phyloP scores from a whole-genome alignment of 2,888 invertebrate genomes.

The Ophion obscuratus region DNA sequence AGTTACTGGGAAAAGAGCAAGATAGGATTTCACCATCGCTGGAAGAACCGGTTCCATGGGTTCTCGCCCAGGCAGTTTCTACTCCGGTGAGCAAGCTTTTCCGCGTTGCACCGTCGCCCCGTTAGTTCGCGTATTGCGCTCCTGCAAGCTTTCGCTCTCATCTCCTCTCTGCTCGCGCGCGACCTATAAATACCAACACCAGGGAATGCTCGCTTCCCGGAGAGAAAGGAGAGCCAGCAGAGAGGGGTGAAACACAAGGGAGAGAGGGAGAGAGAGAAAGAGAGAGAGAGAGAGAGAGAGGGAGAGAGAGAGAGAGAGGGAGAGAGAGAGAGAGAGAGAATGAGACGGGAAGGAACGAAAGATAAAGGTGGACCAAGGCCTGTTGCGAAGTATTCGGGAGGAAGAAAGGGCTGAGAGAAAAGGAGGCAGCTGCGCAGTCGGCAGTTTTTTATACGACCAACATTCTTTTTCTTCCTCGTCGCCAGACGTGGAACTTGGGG shows the following conservation, averaged over 20 bases:
- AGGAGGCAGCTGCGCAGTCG: slow-evolving; percentile 27
- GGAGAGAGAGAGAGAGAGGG: slow-evolving; percentile 45
- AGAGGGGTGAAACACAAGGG: slow-evolving; percentile 12
- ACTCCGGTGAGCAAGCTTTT: slow-evolving; percentile 74
- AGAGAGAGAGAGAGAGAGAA: slow-evolving; percentile 36
- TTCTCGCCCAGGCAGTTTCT: slow-evolving; percentile 74
- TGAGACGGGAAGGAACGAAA: slow-evolving; percentile 55
- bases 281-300: slow-evolving; percentile 33
- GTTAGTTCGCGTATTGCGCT: slow-evolving; percentile 54
- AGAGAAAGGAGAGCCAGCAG: background rate
- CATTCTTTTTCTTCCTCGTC: slow-evolving; percentile 39
- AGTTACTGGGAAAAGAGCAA: slow-evolving; percentile 26
- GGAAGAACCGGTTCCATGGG: slow-evolving; percentile 74
- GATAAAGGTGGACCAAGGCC: slow-evolving; percentile 62
- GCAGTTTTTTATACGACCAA: slow-evolving; percentile 58
- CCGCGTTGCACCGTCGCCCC: slow-evolving; percentile 49
- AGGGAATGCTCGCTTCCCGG: slow-evolving; percentile 15
- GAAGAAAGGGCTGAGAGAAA: slow-evolving; percentile 42
- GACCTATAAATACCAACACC: slow-evolving; percentile 78
- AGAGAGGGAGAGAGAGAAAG: slow-evolving; percentile 36
- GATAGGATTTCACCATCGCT: slow-evolving; percentile 63
- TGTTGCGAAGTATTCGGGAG: slow-evolving; percentile 44
- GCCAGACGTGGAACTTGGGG: slow-evolving; percentile 67
- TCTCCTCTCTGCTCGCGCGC: slow-evolving; percentile 39
- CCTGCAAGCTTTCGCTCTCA: slow-evolving; percentile 69